phyloP scores from a whole-genome alignment of 1,140 invertebrate genomes.

The Polypedilum pembai region DNA sequence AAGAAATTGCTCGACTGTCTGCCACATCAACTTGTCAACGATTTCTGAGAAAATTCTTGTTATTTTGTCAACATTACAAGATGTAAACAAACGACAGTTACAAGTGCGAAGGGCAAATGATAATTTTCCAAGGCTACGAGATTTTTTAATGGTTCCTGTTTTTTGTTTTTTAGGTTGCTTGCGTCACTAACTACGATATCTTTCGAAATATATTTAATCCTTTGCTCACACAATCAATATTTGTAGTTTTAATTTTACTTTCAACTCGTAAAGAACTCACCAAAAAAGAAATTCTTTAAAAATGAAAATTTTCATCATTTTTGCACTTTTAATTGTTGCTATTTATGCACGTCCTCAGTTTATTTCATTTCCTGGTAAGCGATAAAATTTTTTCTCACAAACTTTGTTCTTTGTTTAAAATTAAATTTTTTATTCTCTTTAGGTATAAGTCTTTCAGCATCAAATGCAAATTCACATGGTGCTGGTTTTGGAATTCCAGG shows the following conservation, averaged over 20 bases:
- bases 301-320: neutral
- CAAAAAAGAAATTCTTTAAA: neutral
- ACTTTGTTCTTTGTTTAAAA: neutral
- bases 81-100: too few species aligned
- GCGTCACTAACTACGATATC: neutral
- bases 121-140: neutral
- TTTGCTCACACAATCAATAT: neutral
- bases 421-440: neutral
- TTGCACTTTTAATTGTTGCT: constrained; percentile 4
- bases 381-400: too few species aligned
- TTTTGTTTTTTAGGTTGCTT: neutral
- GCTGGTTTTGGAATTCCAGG: neutral
- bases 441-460: neutral
- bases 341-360: constrained; percentile 1
- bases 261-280: neutral
- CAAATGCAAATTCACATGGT: neutral
- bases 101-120: too few species aligned
- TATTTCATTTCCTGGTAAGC: neutral
- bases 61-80: too few species aligned
- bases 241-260: neutral
- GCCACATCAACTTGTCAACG: too few species aligned
- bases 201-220: neutral
- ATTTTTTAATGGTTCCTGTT: neutral
- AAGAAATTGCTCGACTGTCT: too few species aligned
- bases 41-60: too few species aligned